Base-by-base conservation (phyloP, 2,113 vertebrate genomes). In the Aegithalos caudatus region DNA sequence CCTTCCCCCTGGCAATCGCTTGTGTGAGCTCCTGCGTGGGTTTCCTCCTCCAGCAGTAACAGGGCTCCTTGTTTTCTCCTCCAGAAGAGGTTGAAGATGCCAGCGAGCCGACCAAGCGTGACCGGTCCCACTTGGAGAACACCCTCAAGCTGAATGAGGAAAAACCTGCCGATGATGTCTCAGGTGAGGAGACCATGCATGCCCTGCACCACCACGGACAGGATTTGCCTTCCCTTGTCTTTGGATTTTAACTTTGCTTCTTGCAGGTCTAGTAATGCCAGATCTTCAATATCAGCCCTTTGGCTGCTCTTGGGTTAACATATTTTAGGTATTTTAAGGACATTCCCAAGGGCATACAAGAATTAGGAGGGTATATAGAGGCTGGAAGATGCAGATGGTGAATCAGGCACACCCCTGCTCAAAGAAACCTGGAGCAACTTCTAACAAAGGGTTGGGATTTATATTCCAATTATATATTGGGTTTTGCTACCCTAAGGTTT, bases 101-200 rank as follows among this genome's bases (percentile, higher is more conserved):
- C 88, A 97, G 95, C 47, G 98, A 98, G 81, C 94, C 97, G 4
- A 96, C 95, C 66, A 94, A 98, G 95, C 98, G 99, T 7, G 99
- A 99, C 97, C 98, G 98, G 91, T 98, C 98, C 96, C 99, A 99
- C 97, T 98, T 99, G 10, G 99, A 99, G 35, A 98, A 96, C 95
- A 99, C 99, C 7, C 97, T 99, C 89, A 98, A 99, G 78, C 98
- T 99, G 83, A 98, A 98, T 2, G 97, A 99, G 58, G 99, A 99
- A 28, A 99, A 99, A 47, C 99, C 98, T 15, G 86, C 98, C 0
- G 98, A 98, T 24, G 99, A 99, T 83, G 99, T 98, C 97, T 98
- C 99, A 94, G 99, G 99, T 99, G 97, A 96, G 88, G 21, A 67
- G 25, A 6, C 14, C 29, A 2, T 1, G 27, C 4, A 2, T 9